A percentile compares a stretch with the other conserved stretches of the same genome.
These are phyloP conservation scores for Lates calcarifer DNA, from an alignment of 2,113 vertebrate genomes.

Conservation along the genomic window DNA sequence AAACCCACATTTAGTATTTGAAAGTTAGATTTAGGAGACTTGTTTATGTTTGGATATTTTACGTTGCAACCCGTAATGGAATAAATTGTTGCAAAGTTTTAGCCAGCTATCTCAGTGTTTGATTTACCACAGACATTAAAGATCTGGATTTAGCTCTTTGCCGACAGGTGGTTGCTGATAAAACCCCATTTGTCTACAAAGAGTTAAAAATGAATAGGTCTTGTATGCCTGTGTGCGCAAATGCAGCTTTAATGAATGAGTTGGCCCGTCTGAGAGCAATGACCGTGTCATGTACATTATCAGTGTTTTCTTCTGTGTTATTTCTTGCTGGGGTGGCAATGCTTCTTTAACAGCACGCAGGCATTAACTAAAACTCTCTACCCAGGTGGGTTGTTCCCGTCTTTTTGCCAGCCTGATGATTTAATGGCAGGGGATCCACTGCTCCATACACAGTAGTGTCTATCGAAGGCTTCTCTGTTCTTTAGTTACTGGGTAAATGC, in stretches of 20 bases:
- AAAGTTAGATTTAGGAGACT: neutral
- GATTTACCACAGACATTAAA: constrained; percentile 1
- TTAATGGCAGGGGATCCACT: constrained; percentile 34
- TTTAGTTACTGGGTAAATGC: constrained; percentile 26
- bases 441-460: constrained; percentile 19
- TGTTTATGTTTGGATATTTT: constrained; percentile 21
- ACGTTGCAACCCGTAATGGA: constrained; percentile 16
- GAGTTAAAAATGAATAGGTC: constrained; percentile 20
- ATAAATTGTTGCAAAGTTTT: neutral
- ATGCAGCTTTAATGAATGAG: constrained; percentile 59
- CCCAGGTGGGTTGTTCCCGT: constrained; percentile 6
- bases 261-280: constrained; percentile 8
- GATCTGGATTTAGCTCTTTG: constrained; percentile 28
- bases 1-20: constrained; percentile 3
- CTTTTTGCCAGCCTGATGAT: constrained; percentile 20
- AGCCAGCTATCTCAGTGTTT: constrained; percentile 7
- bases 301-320: constrained; percentile 26
- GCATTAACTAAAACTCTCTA: neutral
- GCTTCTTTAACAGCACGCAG: constrained; percentile 48
- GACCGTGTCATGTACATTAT: constrained; percentile 10
- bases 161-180: neutral
- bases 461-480: constrained; percentile 24
- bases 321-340: constrained; percentile 29
- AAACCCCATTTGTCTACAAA: constrained; percentile 4
- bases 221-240: constrained; percentile 35